A percentile compares a stretch with the other conserved stretches of the same genome.
These are phyloP conservation scores for Rhegmatorhina hoffmannsi DNA, from an alignment of 2,113 vertebrate species.

Conservation along the genomic window DNA sequence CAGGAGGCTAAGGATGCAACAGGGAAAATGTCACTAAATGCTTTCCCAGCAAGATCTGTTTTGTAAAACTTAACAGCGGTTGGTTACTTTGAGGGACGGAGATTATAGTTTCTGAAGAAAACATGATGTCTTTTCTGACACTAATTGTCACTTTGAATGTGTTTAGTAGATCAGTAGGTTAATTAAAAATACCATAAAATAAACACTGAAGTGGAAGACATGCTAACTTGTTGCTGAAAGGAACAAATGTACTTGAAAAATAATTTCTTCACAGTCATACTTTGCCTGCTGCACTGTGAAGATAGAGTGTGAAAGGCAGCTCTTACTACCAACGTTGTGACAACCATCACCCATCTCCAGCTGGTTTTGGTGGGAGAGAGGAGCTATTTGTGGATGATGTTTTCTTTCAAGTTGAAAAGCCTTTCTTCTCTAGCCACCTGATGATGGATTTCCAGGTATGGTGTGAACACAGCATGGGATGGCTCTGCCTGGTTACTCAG, in stretches of 20 bases:
- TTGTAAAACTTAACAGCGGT: background rate
- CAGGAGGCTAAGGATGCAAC: background rate
- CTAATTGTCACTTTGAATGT: background rate
- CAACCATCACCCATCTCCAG: background rate
- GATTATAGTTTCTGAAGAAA: background rate
- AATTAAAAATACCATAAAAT: background rate
- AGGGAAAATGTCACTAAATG: background rate
- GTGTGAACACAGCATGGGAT: background rate
- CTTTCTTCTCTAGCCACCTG: background rate
- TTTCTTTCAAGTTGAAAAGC: background rate
- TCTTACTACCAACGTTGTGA: accelerated
- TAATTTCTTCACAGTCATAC: background rate
- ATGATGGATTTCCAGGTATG: background rate
- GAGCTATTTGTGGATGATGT: background rate
- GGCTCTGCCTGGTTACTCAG: background rate
- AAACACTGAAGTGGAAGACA: background rate
- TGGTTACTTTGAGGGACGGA: background rate
- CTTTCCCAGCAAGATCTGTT: background rate
- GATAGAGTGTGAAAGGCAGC: background rate
- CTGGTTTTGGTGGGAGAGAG: background rate
- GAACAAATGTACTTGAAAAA: background rate
- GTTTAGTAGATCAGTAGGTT: background rate
- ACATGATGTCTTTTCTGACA: background rate
- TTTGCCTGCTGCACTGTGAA: background rate
- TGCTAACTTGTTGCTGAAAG: background rate